Percentiles rank a stretch among this genome's conserved stretches.
These are phyloP conservation scores for Acanthurus lineatus DNA, from an alignment of 2,797 vertebrate species.

Conservation along the genomic window DNA sequence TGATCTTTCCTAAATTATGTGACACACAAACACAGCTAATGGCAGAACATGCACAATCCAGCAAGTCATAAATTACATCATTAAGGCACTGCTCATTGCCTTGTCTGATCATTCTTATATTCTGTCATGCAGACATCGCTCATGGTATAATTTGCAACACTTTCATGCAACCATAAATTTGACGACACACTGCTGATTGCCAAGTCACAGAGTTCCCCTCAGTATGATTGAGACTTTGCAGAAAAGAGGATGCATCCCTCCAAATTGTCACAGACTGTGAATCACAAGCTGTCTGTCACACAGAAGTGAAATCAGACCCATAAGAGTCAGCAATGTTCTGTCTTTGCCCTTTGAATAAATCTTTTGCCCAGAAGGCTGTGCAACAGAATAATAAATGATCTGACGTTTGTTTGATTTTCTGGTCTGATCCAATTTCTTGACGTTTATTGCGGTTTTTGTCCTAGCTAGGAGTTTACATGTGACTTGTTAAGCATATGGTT, in stretches of 20 bases:
- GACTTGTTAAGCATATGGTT: conserved; percentile 80
- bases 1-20: conserved; percentile 65
- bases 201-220: conserved; percentile 33
- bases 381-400: conserved; percentile 19
- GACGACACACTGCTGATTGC: conserved; percentile 23
- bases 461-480: conserved; percentile 49
- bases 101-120: conserved; percentile 54
- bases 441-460: conserved; percentile 43
- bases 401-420: conserved; percentile 15
- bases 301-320: not conserved
- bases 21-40: conserved; percentile 54
- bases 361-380: not conserved
- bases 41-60: conserved; percentile 17
- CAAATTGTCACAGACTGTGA: conserved; percentile 9
- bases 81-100: conserved; percentile 44
- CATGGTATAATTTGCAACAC: conserved; percentile 34
- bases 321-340: not conserved
- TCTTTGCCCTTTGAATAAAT: conserved; percentile 21
- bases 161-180: conserved; percentile 46
- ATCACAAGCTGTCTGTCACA: conserved; percentile 11
- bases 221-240: conserved; percentile 38
- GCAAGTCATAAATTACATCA: conserved; percentile 46
- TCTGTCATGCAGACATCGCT: conserved; percentile 34
- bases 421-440: conserved; percentile 29
- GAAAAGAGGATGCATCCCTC: conserved; percentile 7